phyloP scores from a whole-genome alignment of 2,113 vertebrate species.

The Sinocyclocheilus anophthalmus region DNA sequence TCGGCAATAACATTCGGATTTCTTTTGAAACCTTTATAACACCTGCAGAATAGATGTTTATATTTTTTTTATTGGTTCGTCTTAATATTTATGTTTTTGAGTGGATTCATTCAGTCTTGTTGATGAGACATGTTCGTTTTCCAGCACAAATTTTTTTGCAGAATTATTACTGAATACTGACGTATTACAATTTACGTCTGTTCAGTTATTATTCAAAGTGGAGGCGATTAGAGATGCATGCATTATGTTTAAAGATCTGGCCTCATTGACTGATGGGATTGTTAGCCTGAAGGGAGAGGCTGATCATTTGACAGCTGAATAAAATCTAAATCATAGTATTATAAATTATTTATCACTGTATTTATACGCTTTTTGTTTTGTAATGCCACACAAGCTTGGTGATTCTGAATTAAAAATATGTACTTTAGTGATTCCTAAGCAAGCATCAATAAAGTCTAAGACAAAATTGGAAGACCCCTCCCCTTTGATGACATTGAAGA shows the following conservation, averaged over 20 bases:
- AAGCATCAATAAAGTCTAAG: background rate
- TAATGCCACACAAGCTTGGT: background rate
- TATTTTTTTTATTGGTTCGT: background rate
- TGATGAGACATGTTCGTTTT: background rate
- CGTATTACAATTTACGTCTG: too few relatives aligned
- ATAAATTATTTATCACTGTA: background rate
- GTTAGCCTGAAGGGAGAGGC: background rate
- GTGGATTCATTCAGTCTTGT: background rate
- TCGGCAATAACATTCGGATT: background rate
- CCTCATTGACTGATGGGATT: background rate
- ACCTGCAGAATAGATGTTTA: background rate
- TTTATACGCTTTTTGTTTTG: background rate
- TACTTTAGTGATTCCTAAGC: background rate
- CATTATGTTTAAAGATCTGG: background rate
- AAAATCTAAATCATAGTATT: background rate
- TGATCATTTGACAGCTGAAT: background rate
- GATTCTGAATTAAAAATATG: background rate
- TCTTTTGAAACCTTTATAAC: background rate
- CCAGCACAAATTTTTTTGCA: background rate
- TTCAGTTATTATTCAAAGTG: background rate
- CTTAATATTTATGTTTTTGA: background rate
- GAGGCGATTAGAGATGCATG: background rate
- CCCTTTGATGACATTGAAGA: background rate
- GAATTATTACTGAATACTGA: background rate
- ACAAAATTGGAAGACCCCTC: background rate